Conservation (phyloP, 2,888 invertebrate species). For the Eumerus sabulonum region DNA sequence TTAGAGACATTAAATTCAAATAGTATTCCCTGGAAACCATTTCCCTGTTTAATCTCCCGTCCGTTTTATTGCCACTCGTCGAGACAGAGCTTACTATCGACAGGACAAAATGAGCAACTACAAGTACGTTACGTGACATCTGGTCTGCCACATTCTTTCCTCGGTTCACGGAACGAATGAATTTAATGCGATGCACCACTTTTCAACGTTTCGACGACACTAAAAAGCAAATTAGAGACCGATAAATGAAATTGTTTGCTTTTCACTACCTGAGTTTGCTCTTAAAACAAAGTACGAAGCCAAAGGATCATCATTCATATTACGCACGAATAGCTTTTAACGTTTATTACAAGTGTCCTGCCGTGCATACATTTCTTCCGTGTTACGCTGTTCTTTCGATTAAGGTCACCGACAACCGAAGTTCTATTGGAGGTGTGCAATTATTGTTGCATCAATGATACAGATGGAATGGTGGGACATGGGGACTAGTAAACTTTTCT, state of each 20-base stretch:
- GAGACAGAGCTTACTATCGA: background rate
- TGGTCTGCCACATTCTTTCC: background rate
- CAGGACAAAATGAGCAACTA: conserved; percentile 8
- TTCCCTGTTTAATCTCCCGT: conserved; percentile 10
- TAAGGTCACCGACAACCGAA: too few species aligned
- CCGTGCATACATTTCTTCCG: conserved; percentile 5
- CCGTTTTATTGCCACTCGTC: conserved; percentile 17
- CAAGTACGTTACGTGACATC: conserved; percentile 15
- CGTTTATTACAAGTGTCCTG: conserved; percentile 19
- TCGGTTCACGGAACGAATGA: conserved; percentile 12
- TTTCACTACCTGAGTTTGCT: conserved; percentile 20
- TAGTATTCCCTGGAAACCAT: conserved; percentile 2
- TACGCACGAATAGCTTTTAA: conserved; percentile 18
- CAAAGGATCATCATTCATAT: conserved; percentile 4
- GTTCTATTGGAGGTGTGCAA: conserved; percentile 4
- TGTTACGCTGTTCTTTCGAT: too few species aligned
- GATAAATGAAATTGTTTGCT: conserved; percentile 49
- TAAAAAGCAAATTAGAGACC: conserved; percentile 37
- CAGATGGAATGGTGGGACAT: too few species aligned
- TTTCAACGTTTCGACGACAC: too few species aligned
- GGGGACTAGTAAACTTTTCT: background rate
- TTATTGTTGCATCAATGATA: conserved; percentile 10
- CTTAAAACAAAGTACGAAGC: background rate
- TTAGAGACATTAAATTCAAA: background rate
- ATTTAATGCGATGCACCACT: conserved; percentile 21